Evolutionary conservation across 2,888 invertebrate genomes (phyloP), one percentile per base, ranked within the genome.

Genomic region (Acleris sparsana): DNA sequence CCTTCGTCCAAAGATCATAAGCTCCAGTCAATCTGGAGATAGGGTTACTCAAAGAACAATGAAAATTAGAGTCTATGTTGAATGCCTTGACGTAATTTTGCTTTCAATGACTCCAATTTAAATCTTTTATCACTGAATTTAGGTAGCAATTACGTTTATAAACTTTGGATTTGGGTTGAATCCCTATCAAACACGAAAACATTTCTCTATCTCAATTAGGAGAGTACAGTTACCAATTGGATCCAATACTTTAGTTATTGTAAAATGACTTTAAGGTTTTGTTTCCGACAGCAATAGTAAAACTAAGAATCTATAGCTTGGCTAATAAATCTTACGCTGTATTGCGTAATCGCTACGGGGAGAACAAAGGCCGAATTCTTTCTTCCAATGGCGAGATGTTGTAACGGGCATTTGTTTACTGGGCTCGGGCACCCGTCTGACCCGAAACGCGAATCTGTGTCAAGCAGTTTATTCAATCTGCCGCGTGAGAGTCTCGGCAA

Each of bases 391-490:
- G 74, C 76, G 55, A 77, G 81, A 85, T 88, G 88, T 89, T 83
- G 92, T 85, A 88, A 89, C 87, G 75, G 88, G 87, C 84, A 80
- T 85, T 85, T 79, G 80, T 79, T 86, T 87, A 85, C 85, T 74
- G 83, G 77, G 75, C 80, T 75, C 80, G 74, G 79, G 82, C 83
- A 82, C 84, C 86, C 83, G 87, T 84, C 85, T 92, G 92, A 91
- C 92, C 92, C 89, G 88, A 91, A 91, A 88, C 85, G 83, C 80
- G 89, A 91, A 92, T 90, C 89, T 92, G 89, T 92, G 92, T 92
- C 92, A 92, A 92, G 92, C 87, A 88, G 92, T 92, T 92, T 92
- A 92, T 92, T 92, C 91, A 92, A 92, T 92, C 90, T 91, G 87
- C 80, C 79, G 81, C 79, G 80, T 79, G 84, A 85, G 85, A 84